Percentiles rank a stretch among this genome's conserved stretches.
phyloP scores from a whole-genome alignment of 1,140 invertebrate species.

The Trichonephila clavipes region DNA sequence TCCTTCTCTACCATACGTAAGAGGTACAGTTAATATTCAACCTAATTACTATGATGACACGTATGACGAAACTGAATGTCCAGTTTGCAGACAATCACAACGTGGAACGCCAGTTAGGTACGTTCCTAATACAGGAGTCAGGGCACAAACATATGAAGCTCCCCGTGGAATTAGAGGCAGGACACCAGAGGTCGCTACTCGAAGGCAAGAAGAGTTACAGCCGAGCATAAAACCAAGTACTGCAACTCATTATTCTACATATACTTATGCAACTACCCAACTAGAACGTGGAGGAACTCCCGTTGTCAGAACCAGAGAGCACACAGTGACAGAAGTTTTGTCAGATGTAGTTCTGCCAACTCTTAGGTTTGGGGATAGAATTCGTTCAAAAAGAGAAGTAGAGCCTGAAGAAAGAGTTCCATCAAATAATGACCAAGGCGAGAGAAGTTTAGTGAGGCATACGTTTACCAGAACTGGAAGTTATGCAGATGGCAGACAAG shows the following conservation, averaged over 20 bases:
- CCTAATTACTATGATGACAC: conserved; percentile 47
- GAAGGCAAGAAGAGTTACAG: neutral
- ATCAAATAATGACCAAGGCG: neutral
- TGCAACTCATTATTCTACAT: conserved; percentile 76
- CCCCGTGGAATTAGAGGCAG: neutral
- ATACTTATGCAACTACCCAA: conserved; percentile 89
- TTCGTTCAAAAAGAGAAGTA: conserved; percentile 46
- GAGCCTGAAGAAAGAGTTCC: neutral
- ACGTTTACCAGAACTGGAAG: conserved; percentile 40
- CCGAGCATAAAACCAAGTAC: conserved; percentile 37
- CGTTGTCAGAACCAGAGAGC: conserved; percentile 82
- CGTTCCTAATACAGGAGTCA: neutral
- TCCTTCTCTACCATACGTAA: neutral
- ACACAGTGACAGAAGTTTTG: conserved; percentile 83
- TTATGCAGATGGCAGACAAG: conserved; percentile 47
- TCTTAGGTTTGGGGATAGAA: conserved; percentile 69
- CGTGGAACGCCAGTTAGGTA: neutral
- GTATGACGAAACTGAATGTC: conserved; percentile 64
- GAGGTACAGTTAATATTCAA: conserved; percentile 15
- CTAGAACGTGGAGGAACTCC: conserved; percentile 61
- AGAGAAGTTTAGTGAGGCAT: conserved; percentile 9
- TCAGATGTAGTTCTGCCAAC: conserved; percentile 70
- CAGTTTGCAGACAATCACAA: conserved; percentile 14
- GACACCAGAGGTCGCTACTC: neutral
- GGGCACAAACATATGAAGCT: neutral